Percentiles rank a stretch among this genome's conserved stretches.
Evolutionary conservation across 2,888 invertebrate species (phyloP).

Genomic region (Andrena praecox): DNA sequence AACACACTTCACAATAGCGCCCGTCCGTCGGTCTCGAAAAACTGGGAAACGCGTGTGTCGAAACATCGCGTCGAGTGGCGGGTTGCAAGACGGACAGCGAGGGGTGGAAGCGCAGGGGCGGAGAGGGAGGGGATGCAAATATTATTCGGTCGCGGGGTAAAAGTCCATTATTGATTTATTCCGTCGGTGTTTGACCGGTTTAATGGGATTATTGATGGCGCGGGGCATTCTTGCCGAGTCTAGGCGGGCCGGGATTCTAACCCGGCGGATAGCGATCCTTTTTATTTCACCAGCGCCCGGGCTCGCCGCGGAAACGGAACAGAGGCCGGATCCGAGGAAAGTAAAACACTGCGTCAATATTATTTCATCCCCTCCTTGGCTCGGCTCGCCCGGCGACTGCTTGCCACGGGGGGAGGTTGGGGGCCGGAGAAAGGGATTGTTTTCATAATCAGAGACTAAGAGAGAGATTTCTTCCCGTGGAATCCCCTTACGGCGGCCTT

Average conservation of each 20-base stretch:
- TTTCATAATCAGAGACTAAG: conserved; percentile 67
- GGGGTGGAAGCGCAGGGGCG: neutral
- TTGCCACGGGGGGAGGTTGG: neutral
- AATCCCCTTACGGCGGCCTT: conserved; percentile 48
- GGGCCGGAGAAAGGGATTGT: conserved; percentile 56
- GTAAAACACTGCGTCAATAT: conserved; percentile 71
- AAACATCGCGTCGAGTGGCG: neutral
- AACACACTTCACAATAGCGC: no score
- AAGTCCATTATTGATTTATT: conserved; percentile 70
- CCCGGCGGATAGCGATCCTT: conserved; percentile 32
- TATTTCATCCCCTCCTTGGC: conserved; percentile 56
- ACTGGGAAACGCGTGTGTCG: neutral
- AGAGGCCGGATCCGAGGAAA: conserved; percentile 37
- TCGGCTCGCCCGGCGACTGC: conserved; percentile 13
- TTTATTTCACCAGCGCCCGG: conserved; percentile 24
- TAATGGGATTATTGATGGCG: conserved; percentile 67
- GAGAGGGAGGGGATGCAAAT: conserved; percentile 45
- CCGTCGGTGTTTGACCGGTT: conserved; percentile 63
- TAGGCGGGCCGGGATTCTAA: conserved; percentile 31
- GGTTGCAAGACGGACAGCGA: neutral
- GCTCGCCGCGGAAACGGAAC: conserved; percentile 20
- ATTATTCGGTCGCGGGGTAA: conserved; percentile 58
- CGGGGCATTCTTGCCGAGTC: conserved; percentile 37
- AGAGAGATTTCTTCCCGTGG: conserved; percentile 39
- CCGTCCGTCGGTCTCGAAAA: neutral